phyloP scores from a whole-genome alignment of 2,113 vertebrate genomes.

The Malurus melanocephalus region DNA sequence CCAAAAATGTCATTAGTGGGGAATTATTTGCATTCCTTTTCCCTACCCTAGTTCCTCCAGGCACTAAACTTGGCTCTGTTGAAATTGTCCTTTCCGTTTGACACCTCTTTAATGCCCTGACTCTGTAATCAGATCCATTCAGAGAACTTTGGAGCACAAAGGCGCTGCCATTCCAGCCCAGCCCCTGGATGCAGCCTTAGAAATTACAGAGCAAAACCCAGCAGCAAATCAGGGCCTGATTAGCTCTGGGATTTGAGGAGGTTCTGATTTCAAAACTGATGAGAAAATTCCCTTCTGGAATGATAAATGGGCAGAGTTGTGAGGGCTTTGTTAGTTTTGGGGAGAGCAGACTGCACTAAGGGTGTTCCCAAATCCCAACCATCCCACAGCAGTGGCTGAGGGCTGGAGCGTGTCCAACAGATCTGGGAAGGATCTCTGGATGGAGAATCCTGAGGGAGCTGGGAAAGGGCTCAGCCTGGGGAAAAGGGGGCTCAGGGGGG shows the following conservation, averaged over 20 bases:
- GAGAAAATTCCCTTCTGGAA: slow-evolving; percentile 10
- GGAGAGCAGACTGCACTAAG: neutral
- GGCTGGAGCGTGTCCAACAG: fast-evolving
- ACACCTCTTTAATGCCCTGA: neutral
- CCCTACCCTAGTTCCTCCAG: neutral
- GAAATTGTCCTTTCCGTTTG: neutral
- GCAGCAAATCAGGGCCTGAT: slow-evolving; percentile 38
- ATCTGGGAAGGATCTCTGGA: neutral
- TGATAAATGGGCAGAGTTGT: neutral
- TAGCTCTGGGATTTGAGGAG: slow-evolving; percentile 3
- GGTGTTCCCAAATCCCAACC: neutral
- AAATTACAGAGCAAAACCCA: slow-evolving; percentile 26
- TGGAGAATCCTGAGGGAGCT: neutral
- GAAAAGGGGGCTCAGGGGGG: neutral
- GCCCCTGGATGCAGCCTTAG: neutral
- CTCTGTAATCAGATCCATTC: slow-evolving; percentile 31
- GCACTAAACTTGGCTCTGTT: neutral
- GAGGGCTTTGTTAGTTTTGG: neutral
- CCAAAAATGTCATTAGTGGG: neutral
- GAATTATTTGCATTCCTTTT: neutral
- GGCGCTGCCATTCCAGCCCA: neutral
- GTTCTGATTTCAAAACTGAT: slow-evolving; percentile 38
- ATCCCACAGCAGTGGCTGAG: neutral
- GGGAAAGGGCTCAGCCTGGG: neutral
- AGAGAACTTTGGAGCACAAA: slow-evolving; percentile 8